Conservation (phyloP, 2,113 vertebrate genomes). For the mouse (Mus musculus) region GRCm39 chr5:136517501-136518000, state of each 20-base stretch:
- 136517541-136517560: not conserved
- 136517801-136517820: not conserved
- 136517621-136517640: not conserved
- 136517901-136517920: too few species aligned
- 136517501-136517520: not conserved
- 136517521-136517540: too few species aligned
- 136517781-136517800: slow-evolving; percentile 21
- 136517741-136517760: not conserved
- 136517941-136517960: not conserved
- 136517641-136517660: not conserved
- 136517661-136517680: not conserved
- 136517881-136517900: not conserved
- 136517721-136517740: not conserved
- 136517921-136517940: not conserved
- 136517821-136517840: not conserved
- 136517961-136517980: not conserved
- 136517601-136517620: not conserved
- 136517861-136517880: not conserved
- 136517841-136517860: slow-evolving; percentile 8
- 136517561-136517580: not conserved
- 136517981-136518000: not conserved
- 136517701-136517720: not conserved
- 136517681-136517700: not conserved
- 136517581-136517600: not conserved
- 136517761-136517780: not conserved